Conservation (phyloP, 1,140 invertebrate species). For the Philaenus spumarius region DNA sequence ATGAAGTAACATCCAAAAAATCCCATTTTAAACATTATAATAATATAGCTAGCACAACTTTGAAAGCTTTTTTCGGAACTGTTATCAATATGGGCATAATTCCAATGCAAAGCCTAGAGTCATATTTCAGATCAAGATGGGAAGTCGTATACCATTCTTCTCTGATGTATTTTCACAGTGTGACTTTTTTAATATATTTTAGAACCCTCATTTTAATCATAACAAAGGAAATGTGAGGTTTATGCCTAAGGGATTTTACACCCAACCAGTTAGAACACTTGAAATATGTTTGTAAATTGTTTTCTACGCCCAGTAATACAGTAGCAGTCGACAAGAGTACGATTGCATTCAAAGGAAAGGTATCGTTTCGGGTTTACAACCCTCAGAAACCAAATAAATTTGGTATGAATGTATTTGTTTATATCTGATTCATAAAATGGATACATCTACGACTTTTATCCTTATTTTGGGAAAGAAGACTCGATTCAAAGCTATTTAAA, state of each 20-base stretch:
- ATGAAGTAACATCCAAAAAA: no score
- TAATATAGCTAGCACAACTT: no score
- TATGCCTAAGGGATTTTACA: background rate
- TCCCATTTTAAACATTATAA: no score
- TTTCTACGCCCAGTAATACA: background rate
- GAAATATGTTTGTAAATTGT: background rate
- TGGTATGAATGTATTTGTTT: slow-evolving; percentile 6
- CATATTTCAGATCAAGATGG: no score
- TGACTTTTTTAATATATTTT: background rate
- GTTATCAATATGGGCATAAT: no score
- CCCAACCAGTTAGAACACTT: background rate
- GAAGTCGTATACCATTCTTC: no score
- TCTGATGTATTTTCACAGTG: no score
- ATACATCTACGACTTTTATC: slow-evolving; percentile 1
- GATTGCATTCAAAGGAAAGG: background rate
- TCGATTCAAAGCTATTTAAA: background rate
- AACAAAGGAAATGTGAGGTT: background rate
- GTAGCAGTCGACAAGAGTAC: slow-evolving; percentile 2
- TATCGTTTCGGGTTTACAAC: background rate
- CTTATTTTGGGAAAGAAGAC: slow-evolving; percentile 2
- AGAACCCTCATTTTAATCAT: background rate
- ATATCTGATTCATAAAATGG: background rate
- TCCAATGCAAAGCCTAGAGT: no score
- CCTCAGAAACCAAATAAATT: background rate
- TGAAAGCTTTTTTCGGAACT: no score